Percentiles rank a stretch among this genome's conserved stretches.
phyloP scores from a whole-genome alignment of 1,140 invertebrate genomes.

The Oryzaephilus surinamensis region DNA sequence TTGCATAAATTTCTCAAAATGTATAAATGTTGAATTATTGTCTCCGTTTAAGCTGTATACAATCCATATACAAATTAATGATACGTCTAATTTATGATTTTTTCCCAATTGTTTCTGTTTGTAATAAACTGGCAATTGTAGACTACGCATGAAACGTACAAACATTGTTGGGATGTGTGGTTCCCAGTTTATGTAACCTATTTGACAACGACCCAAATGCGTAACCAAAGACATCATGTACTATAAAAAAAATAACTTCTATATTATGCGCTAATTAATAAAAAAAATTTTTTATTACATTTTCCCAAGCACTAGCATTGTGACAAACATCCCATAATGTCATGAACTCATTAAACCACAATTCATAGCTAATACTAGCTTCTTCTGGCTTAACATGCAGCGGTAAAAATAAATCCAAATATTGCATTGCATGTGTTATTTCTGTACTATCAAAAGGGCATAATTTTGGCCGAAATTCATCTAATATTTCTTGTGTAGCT shows the following conservation, averaged over 20 bases:
- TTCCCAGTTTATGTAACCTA: constrained; percentile 82
- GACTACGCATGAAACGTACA: constrained; percentile 60
- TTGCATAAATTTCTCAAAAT: constrained; percentile 72
- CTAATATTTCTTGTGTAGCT: constrained; percentile 80
- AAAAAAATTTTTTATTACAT: constrained; percentile 39
- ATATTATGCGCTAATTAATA: not conserved
- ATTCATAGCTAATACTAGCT: constrained; percentile 50
- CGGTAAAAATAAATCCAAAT: constrained; percentile 69
- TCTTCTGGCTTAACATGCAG: constrained; percentile 52
- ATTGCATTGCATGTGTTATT: constrained; percentile 49
- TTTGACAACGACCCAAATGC: constrained; percentile 58
- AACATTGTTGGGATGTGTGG: constrained; percentile 75
- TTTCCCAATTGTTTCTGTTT: constrained; percentile 42
- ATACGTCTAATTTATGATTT: constrained; percentile 44
- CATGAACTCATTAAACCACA: constrained; percentile 82
- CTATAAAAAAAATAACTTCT: constrained; percentile 36
- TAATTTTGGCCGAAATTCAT: constrained; percentile 66
- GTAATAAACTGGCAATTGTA: constrained; percentile 71
- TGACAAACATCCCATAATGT: constrained; percentile 64
- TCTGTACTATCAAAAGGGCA: constrained; percentile 54
- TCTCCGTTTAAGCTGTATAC: constrained; percentile 48
- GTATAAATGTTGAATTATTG: constrained; percentile 51
- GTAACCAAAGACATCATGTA: constrained; percentile 63
- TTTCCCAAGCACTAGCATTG: constrained; percentile 59
- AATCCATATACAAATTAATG: constrained; percentile 57